phyloP scores from a whole-genome alignment of 2,113 vertebrate genomes.

The Amphilophus citrinellus region DNA sequence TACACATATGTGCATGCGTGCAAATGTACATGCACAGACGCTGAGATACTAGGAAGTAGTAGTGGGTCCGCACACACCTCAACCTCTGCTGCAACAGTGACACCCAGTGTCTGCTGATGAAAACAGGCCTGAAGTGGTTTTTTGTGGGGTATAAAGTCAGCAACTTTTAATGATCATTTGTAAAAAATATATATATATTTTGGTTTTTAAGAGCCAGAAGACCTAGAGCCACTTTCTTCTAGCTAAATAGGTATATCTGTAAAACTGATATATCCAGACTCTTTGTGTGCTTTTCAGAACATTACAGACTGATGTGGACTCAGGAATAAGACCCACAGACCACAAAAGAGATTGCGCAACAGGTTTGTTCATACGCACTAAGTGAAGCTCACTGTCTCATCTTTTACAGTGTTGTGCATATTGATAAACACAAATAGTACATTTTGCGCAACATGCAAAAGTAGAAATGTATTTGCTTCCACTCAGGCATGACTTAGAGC shows the following conservation, averaged over 20 bases:
- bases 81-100: constrained; percentile 68
- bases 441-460: not conserved
- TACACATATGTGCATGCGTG: constrained; percentile 4
- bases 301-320: constrained; percentile 38
- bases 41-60: not conserved
- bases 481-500: not conserved
- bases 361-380: constrained; percentile 63
- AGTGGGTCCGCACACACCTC: not conserved
- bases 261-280: constrained; percentile 18
- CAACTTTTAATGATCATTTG: not conserved
- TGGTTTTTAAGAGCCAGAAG: not conserved
- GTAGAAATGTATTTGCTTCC: not conserved
- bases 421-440: not conserved
- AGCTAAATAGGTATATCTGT: not conserved
- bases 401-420: not conserved
- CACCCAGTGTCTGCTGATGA: constrained; percentile 58
- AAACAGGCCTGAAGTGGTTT: not conserved
- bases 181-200: not conserved
- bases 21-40: constrained; percentile 4
- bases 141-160: not conserved
- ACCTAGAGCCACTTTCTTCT: not conserved
- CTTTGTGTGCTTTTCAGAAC: constrained; percentile 44
- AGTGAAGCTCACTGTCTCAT: not conserved
- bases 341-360: constrained; percentile 34
- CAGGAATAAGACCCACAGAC: constrained; percentile 33